These are phyloP conservation scores for Clivina fossor DNA, from an alignment of 2,888 invertebrate genomes.

Conservation along the genomic window DNA sequence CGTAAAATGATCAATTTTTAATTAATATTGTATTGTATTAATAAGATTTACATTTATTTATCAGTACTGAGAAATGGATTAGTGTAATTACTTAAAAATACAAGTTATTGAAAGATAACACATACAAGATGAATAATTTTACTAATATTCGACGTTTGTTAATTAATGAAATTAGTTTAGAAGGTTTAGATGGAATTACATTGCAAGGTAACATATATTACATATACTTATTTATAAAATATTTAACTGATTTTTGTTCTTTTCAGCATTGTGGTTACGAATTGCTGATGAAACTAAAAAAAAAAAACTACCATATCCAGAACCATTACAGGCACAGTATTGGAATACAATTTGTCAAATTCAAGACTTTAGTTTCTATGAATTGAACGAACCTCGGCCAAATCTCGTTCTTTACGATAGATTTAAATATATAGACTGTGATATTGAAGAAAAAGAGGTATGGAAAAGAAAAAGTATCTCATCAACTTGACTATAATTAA, in stretches of 20 bases:
- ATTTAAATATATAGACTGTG: conserved; percentile 49
- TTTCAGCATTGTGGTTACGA: conserved; percentile 66
- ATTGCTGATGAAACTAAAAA: conserved; percentile 57
- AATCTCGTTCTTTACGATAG: conserved; percentile 59
- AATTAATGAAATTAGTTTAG: conserved; percentile 71
- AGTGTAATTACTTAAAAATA: too few species aligned
- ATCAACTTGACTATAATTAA: conserved; percentile 18
- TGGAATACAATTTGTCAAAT: conserved; percentile 63
- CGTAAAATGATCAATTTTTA: too few species aligned
- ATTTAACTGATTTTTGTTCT: conserved; percentile 27
- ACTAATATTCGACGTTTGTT: conserved; percentile 15
- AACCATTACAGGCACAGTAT: conserved; percentile 58
- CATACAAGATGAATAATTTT: conserved; percentile 19
- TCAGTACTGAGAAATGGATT: too few species aligned
- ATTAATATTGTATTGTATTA: too few species aligned
- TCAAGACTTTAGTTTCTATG: conserved; percentile 61
- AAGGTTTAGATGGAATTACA: conserved; percentile 81
- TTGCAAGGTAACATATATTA: conserved; percentile 58
- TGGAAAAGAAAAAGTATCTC: conserved; percentile 15
- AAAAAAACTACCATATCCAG: conserved; percentile 54
- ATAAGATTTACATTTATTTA: too few species aligned
- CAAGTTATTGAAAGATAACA: too few species aligned
- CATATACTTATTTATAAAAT: not conserved
- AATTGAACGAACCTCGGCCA: conserved; percentile 60
- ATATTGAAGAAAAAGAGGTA: too few species aligned